These are phyloP conservation scores for Molanna angustata DNA, from an alignment of 2,888 invertebrate genomes.

Conservation along the genomic window DNA sequence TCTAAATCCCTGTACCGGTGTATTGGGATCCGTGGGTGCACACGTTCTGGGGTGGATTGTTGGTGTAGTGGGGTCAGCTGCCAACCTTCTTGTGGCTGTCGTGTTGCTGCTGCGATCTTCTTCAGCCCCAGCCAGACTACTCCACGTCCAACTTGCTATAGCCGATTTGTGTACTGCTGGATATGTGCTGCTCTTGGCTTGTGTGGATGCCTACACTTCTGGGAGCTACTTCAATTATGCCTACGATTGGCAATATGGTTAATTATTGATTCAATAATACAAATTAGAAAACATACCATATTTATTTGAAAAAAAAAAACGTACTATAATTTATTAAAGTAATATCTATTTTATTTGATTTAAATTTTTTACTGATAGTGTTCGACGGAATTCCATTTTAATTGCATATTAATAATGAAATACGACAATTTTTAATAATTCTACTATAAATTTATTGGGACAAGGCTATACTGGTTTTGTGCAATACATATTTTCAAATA, in stretches of 20 bases:
- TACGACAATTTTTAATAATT: too few relatives aligned
- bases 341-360: too few relatives aligned
- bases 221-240: slow-evolving; percentile 89
- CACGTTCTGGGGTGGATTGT: slow-evolving; percentile 85
- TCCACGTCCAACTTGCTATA: slow-evolving; percentile 81
- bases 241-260: slow-evolving; percentile 52
- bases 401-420: too few relatives aligned
- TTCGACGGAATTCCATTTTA: too few relatives aligned
- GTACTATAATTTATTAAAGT: too few relatives aligned
- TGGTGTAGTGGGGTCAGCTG: slow-evolving; percentile 74
- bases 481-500: too few relatives aligned
- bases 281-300: too few relatives aligned
- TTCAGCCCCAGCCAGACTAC: slow-evolving; percentile 63
- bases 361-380: too few relatives aligned
- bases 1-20: slow-evolving; percentile 86
- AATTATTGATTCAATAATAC: slow-evolving; percentile 8
- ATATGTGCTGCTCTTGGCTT: slow-evolving; percentile 79
- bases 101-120: slow-evolving; percentile 66
- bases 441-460: too few relatives aligned
- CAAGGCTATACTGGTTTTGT: too few relatives aligned
- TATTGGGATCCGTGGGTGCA: slow-evolving; percentile 79
- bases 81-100: slow-evolving; percentile 78
- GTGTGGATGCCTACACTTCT: slow-evolving; percentile 79
- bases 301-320: too few relatives aligned
- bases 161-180: slow-evolving; percentile 87